Percentiles rank a stretch among this genome's conserved stretches.
Conservation (phyloP, 2,113 vertebrate species). For the Calyptomena viridis region DNA sequence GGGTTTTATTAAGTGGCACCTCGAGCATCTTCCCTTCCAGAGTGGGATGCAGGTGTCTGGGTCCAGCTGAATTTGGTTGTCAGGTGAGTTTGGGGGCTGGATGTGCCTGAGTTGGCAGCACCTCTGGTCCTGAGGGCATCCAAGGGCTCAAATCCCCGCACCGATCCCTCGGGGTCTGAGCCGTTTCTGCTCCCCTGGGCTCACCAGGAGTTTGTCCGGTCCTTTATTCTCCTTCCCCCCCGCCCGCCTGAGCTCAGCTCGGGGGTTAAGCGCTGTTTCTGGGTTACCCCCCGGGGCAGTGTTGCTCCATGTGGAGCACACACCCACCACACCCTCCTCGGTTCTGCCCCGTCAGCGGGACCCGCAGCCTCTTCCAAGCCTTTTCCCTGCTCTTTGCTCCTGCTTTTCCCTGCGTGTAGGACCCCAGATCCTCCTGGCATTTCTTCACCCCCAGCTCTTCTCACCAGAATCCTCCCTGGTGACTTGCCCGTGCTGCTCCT, state of each 20-base stretch:
- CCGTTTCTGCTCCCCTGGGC: accelerated
- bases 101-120: accelerated
- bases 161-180: accelerated
- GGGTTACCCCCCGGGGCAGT: neutral
- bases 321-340: neutral
- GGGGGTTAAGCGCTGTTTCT: neutral
- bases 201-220: accelerated
- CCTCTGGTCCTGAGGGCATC: neutral
- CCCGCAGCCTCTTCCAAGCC: neutral
- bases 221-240: neutral
- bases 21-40: accelerated
- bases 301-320: neutral
- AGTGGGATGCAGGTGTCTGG: accelerated
- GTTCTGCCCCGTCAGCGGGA: neutral
- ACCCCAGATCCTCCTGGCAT: neutral
- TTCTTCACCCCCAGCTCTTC: neutral
- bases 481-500: accelerated
- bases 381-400: neutral
- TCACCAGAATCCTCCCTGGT: neutral
- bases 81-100: accelerated
- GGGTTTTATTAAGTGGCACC: neutral
- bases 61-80: accelerated
- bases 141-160: accelerated
- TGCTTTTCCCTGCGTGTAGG: neutral
- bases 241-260: neutral